phyloP scores from a whole-genome alignment of 1,140 invertebrate genomes.

The Leptopilina boulardi region DNA sequence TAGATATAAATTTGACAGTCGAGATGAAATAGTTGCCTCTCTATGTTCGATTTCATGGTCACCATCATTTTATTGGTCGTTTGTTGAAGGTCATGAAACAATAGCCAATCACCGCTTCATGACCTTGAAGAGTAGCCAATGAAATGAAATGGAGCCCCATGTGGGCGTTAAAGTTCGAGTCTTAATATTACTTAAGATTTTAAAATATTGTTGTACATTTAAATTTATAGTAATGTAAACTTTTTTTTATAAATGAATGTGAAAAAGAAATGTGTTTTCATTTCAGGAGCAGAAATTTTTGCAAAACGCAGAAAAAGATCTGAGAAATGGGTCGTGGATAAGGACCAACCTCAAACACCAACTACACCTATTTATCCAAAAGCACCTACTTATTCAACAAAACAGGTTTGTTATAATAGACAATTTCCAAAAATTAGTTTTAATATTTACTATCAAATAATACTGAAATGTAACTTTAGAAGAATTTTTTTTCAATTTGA shows the following conservation, averaged over 20 bases:
- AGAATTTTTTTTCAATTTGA: not conserved
- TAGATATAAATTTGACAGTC: too few species aligned
- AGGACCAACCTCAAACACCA: slow-evolving; percentile 74
- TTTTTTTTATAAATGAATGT: slow-evolving; percentile 29
- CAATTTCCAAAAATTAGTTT: not conserved
- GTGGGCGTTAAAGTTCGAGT: too few species aligned
- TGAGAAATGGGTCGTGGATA: slow-evolving; percentile 92
- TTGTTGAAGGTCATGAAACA: too few species aligned
- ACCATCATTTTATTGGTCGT: too few species aligned
- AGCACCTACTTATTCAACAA: slow-evolving; percentile 56
- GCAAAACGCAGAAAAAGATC: slow-evolving; percentile 90
- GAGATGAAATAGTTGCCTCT: too few species aligned
- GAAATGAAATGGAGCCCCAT: too few species aligned
- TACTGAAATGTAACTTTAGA: not conserved
- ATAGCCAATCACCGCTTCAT: too few species aligned
- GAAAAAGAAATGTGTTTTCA: slow-evolving; percentile 25
- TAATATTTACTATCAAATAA: not conserved
- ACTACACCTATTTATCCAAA: slow-evolving; percentile 56
- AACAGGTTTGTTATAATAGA: slow-evolving; percentile 54
- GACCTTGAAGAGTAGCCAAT: too few species aligned
- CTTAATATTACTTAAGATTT: too few species aligned
- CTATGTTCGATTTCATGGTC: too few species aligned
- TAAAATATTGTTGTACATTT: too few species aligned
- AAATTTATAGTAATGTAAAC: too few species aligned
- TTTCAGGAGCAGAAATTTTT: slow-evolving; percentile 88